phyloP scores from a whole-genome alignment of 2,888 invertebrate species.

The Amblyjoppa proteus region DNA sequence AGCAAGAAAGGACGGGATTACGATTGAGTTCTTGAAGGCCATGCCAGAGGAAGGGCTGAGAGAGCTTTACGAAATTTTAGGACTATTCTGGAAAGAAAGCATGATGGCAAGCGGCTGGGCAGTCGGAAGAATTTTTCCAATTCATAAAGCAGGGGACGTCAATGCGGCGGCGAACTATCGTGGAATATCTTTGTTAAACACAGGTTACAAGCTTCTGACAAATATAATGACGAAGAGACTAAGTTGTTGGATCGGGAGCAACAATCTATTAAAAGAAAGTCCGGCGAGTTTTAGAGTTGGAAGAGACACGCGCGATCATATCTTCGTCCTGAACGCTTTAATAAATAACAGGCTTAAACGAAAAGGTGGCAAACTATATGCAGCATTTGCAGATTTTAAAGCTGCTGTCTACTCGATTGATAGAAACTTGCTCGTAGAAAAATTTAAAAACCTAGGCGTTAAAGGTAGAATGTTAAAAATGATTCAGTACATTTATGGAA shows the following conservation, averaged over 20 bases:
- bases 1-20: not conserved
- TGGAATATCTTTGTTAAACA: constrained; percentile 40
- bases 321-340: constrained; percentile 50
- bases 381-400: constrained; percentile 53
- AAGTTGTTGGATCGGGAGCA: constrained; percentile 34
- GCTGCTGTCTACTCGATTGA: constrained; percentile 65
- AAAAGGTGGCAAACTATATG: constrained; percentile 50
- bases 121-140: constrained; percentile 47
- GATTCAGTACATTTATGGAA: constrained; percentile 47
- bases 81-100: constrained; percentile 31
- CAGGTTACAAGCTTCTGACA: constrained; percentile 51
- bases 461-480: constrained; percentile 17
- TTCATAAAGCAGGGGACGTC: constrained; percentile 52
- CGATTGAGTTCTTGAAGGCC: constrained; percentile 15
- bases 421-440: constrained; percentile 43
- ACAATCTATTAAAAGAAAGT: not conserved
- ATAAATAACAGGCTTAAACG: constrained; percentile 47
- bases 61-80: constrained; percentile 27
- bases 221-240: constrained; percentile 46
- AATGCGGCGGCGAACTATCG: constrained; percentile 39
- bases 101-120: constrained; percentile 43
- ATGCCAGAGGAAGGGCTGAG: constrained; percentile 22
- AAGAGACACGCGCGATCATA: constrained; percentile 56
- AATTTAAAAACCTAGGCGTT: constrained; percentile 36
- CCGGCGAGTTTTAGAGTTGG: constrained; percentile 52